A percentile compares a stretch with the other conserved stretches of the same genome.
phyloP scores from a whole-genome alignment of 2,113 vertebrate species.

The Oryzias woworae region DNA sequence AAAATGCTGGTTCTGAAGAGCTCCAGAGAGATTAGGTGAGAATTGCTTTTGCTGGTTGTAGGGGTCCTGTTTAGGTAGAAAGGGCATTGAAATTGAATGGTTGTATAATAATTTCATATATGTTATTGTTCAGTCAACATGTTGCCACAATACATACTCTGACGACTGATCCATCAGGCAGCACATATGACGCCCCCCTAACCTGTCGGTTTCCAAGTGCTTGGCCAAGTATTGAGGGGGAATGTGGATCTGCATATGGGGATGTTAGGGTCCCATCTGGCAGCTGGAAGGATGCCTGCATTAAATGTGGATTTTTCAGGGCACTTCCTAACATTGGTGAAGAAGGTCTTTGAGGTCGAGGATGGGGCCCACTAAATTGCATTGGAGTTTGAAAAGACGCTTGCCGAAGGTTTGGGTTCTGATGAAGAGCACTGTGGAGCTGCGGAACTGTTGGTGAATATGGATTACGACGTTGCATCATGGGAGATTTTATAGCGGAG shows the following conservation, averaged over 20 bases:
- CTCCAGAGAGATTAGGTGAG: slow-evolving; percentile 73
- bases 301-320: slow-evolving; percentile 66
- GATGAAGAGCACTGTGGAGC: slow-evolving; percentile 67
- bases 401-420: slow-evolving; percentile 70
- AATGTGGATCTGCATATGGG: slow-evolving; percentile 51
- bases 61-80: slow-evolving; percentile 52
- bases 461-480: slow-evolving; percentile 54
- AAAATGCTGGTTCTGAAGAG: slow-evolving; percentile 70
- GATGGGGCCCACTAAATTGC: slow-evolving; percentile 49
- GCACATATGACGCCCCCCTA: slow-evolving; percentile 67
- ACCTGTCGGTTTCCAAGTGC: slow-evolving; percentile 75
- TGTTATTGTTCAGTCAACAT: not conserved
- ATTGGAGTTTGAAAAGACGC: slow-evolving; percentile 67
- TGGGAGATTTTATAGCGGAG: slow-evolving; percentile 56
- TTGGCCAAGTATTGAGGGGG: slow-evolving; percentile 64
- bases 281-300: slow-evolving; percentile 68
- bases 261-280: slow-evolving; percentile 66
- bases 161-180: slow-evolving; percentile 68
- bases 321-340: slow-evolving; percentile 71
- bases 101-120: not conserved
- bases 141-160: slow-evolving; percentile 44
- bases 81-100: not conserved
- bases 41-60: slow-evolving; percentile 46
- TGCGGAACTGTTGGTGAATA: slow-evolving; percentile 61
- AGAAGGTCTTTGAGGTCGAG: slow-evolving; percentile 51